Evolutionary conservation across 2,888 invertebrate genomes (phyloP).

Genomic region (Agriopis leucophaearia): DNA sequence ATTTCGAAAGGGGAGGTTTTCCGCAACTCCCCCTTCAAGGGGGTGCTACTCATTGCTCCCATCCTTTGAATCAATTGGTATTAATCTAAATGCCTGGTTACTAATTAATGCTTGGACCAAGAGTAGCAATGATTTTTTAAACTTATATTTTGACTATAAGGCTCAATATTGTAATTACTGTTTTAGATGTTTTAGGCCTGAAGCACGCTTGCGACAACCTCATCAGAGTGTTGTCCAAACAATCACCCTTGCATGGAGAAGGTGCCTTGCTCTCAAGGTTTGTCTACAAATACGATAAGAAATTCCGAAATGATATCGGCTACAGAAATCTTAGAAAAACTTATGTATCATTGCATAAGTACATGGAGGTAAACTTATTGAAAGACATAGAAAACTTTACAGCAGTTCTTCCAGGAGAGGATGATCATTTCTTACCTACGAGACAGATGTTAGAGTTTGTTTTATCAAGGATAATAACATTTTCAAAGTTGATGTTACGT

Average conservation of each 20-base stretch:
- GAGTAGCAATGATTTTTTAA: too few species aligned
- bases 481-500: conserved; percentile 84
- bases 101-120: too few species aligned
- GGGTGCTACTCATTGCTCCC: too few species aligned
- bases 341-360: conserved; percentile 81
- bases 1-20: too few species aligned
- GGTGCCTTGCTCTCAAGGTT: conserved; percentile 85
- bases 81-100: too few species aligned
- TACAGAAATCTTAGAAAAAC: conserved; percentile 84
- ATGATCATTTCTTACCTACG: conserved; percentile 80
- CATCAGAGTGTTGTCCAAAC: conserved; percentile 67
- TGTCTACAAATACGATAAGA: conserved; percentile 86
- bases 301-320: conserved; percentile 87
- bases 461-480: conserved; percentile 82
- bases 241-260: conserved; percentile 83
- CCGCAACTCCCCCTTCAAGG: too few species aligned
- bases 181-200: conserved; percentile 69
- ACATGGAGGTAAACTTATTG: conserved; percentile 75
- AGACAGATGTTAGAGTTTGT: conserved; percentile 87
- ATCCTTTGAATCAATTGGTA: too few species aligned
- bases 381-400: conserved; percentile 75
- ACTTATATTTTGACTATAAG: too few species aligned
- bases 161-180: background rate
- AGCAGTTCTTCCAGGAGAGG: conserved; percentile 63
- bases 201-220: conserved; percentile 62